Conservation (phyloP, 2,113 vertebrate genomes). For the Morone saxatilis region DNA sequence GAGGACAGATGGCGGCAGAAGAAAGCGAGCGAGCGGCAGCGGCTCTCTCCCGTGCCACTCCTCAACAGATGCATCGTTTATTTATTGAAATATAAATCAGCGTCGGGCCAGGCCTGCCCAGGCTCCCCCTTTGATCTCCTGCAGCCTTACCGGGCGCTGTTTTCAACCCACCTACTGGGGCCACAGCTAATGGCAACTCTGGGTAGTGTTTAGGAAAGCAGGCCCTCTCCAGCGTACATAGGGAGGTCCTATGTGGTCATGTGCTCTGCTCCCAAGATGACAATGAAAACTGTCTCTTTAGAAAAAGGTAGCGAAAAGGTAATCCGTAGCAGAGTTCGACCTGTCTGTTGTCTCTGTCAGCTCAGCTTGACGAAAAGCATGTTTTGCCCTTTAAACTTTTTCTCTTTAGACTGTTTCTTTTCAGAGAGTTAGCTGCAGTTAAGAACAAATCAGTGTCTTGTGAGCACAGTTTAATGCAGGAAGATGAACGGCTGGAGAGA, state of each 20-base stretch:
- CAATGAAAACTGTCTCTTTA: not conserved
- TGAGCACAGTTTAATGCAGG: not conserved
- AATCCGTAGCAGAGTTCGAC: slow-evolving; percentile 16
- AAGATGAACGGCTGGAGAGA: not conserved
- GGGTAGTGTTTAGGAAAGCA: slow-evolving; percentile 53
- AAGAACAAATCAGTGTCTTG: not conserved
- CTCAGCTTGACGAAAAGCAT: slow-evolving; percentile 34
- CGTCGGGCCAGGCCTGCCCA: slow-evolving; percentile 30
- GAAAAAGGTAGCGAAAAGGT: slow-evolving; percentile 21
- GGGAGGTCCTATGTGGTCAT: slow-evolving; percentile 3
- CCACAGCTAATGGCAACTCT: slow-evolving; percentile 52
- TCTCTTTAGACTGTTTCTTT: not conserved
- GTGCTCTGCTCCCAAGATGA: slow-evolving; percentile 21
- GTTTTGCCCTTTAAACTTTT: not conserved
- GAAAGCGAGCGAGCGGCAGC: slow-evolving; percentile 51
- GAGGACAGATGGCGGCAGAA: slow-evolving; percentile 72
- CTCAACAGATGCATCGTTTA: slow-evolving; percentile 69
- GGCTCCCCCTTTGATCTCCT: slow-evolving; percentile 62
- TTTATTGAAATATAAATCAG: slow-evolving; percentile 73
- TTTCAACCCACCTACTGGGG: slow-evolving; percentile 55
- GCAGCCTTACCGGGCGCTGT: slow-evolving; percentile 25
- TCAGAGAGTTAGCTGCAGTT: not conserved
- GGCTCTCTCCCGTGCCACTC: slow-evolving; percentile 42
- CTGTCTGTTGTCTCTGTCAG: not conserved
- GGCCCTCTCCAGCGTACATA: not conserved